These are phyloP conservation scores for Otus sunia DNA, from an alignment of 2,113 vertebrate species.

Conservation along the genomic window DNA sequence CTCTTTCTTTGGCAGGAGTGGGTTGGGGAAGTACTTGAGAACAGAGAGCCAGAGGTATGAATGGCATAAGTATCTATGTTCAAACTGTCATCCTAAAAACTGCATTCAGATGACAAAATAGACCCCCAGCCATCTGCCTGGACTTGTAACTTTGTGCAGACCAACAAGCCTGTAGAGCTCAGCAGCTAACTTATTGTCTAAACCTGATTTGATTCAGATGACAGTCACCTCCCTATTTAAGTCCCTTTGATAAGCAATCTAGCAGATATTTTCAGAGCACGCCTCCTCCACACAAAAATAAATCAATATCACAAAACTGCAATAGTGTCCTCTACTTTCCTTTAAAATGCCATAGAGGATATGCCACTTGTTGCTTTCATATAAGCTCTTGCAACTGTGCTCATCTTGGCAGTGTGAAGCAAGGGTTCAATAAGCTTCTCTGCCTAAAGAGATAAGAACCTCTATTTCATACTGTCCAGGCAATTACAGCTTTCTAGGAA, in stretches of 20 bases:
- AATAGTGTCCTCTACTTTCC: background rate
- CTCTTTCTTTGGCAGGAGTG: background rate
- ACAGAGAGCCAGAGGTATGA: background rate
- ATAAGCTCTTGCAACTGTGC: background rate
- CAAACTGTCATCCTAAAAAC: background rate
- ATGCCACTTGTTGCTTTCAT: background rate
- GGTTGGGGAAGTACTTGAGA: background rate
- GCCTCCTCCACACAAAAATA: background rate
- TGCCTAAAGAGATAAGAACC: background rate
- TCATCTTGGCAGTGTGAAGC: background rate
- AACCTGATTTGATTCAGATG: background rate
- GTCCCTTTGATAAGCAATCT: background rate
- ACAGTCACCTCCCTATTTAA: background rate
- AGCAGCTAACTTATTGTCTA: background rate
- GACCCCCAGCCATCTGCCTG: background rate
- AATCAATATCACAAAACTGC: background rate
- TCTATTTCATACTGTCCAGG: background rate
- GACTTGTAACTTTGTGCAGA: background rate
- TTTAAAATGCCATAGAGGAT: background rate
- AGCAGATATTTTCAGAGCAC: background rate
- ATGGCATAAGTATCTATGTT: background rate
- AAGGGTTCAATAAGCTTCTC: background rate
- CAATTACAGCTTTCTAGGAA: background rate
- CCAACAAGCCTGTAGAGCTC: background rate
- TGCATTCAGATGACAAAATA: background rate